phyloP scores from a whole-genome alignment of 1,140 invertebrate species.

The Drosophila virilis region DNA sequence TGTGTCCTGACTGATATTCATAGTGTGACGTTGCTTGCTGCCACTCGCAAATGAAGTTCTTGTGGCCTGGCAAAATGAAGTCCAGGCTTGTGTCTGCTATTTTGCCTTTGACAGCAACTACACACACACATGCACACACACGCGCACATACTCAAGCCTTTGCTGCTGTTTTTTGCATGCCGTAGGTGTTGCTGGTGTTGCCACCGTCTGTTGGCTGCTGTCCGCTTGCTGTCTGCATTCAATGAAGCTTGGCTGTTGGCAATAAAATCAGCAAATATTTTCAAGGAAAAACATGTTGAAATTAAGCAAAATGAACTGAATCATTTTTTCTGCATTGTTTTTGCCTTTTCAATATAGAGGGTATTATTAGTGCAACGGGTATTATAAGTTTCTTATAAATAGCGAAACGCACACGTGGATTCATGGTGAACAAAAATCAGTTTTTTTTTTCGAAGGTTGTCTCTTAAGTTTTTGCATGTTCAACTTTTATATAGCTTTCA shows the following conservation, averaged over 20 bases:
- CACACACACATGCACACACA: not conserved
- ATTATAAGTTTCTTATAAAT: not conserved
- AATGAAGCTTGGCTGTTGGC: slow-evolving; percentile 12
- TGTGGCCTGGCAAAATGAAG: slow-evolving; percentile 73
- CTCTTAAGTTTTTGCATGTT: no score
- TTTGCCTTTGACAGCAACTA: slow-evolving; percentile 67
- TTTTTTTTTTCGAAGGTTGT: no score
- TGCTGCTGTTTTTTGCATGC: not conserved
- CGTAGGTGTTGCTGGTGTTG: slow-evolving; percentile 12
- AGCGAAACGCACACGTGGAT: no score
- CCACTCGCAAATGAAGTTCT: slow-evolving; percentile 74
- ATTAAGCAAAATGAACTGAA: slow-evolving; percentile 29
- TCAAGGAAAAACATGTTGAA: slow-evolving; percentile 16
- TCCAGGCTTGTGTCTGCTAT: slow-evolving; percentile 63
- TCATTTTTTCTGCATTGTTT: not conserved
- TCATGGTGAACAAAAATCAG: no score
- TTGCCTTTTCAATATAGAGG: not conserved
- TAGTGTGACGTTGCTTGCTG: slow-evolving; percentile 39
- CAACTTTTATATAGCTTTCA: no score
- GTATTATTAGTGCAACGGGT: not conserved
- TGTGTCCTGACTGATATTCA: slow-evolving; percentile 54
- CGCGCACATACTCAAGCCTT: not conserved
- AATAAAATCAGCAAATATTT: slow-evolving; percentile 38
- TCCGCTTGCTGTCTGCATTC: slow-evolving; percentile 12
- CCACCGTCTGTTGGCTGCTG: slow-evolving; percentile 15